These are phyloP conservation scores for Trichonephila clavata DNA, from an alignment of 1,140 invertebrate genomes.

Conservation along the genomic window DNA sequence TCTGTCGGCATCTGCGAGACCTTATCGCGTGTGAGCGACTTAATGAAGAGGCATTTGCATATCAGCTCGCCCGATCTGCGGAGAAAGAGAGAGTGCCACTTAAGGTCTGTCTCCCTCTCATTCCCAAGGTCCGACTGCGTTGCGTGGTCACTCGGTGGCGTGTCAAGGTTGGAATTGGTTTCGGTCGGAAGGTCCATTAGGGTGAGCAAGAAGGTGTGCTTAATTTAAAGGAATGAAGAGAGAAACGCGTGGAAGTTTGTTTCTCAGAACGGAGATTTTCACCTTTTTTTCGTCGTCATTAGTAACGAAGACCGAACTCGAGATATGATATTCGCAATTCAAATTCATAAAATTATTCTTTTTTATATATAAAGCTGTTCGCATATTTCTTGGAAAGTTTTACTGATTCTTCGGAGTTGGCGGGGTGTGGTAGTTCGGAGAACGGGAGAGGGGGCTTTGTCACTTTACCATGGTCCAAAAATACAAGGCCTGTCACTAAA, in stretches of 20 bases:
- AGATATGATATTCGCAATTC: too few species aligned
- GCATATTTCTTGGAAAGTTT: too few species aligned
- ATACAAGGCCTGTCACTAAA: too few species aligned
- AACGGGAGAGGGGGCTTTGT: too few species aligned
- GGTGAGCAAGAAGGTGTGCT: neutral
- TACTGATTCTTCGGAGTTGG: too few species aligned
- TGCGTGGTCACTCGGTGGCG: conserved; percentile 14
- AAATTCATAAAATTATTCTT: too few species aligned
- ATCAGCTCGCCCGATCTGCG: neutral
- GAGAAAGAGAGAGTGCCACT: neutral
- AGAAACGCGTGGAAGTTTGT: neutral
- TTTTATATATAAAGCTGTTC: too few species aligned
- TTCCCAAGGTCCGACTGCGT: neutral
- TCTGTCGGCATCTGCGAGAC: neutral
- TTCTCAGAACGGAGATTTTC: neutral
- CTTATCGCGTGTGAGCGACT: neutral
- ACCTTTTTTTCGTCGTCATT: neutral
- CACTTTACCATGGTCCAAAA: too few species aligned
- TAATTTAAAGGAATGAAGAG: neutral
- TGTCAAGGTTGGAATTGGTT: conserved; percentile 10
- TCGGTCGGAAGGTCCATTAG: neutral
- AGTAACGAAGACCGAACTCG: too few species aligned
- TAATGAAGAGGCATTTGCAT: conserved; percentile 19
- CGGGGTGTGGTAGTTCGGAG: too few species aligned
- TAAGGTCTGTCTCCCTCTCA: neutral